A percentile compares a stretch with the other conserved stretches of the same genome.
Conservation (phyloP, 2,888 invertebrate genomes). For the Brachypalpus laphriformis region DNA sequence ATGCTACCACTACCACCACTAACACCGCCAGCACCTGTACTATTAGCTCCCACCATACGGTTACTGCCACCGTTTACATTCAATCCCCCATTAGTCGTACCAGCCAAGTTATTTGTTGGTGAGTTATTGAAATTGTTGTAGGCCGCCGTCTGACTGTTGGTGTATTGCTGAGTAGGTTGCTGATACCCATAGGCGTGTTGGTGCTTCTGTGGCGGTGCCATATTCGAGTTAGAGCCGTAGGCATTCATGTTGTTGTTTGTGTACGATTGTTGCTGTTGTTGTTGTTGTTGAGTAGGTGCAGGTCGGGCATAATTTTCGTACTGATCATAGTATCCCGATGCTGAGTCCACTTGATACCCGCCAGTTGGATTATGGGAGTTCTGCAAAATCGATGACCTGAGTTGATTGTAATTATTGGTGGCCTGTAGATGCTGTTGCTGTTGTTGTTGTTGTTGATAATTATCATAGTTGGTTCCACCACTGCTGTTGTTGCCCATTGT, state of each 20-base stretch:
- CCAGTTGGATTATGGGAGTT: slow-evolving; percentile 82
- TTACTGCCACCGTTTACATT: slow-evolving; percentile 72
- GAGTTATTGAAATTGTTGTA: slow-evolving; percentile 76
- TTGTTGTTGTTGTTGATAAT: slow-evolving; percentile 77
- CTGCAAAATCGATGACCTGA: slow-evolving; percentile 81
- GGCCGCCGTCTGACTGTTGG: slow-evolving; percentile 72
- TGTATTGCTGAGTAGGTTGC: slow-evolving; percentile 68
- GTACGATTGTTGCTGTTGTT: slow-evolving; percentile 74
- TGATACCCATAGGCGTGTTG: slow-evolving; percentile 71
- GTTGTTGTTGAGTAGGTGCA: slow-evolving; percentile 75
- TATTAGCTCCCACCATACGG: slow-evolving; percentile 59
- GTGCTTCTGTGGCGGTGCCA: slow-evolving; percentile 67
- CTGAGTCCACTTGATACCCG: slow-evolving; percentile 72
- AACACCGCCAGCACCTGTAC: slow-evolving; percentile 60
- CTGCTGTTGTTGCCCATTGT: slow-evolving; percentile 72
- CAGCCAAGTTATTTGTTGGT: slow-evolving; percentile 59
- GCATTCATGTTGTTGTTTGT: slow-evolving; percentile 75
- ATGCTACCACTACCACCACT: slow-evolving; percentile 75
- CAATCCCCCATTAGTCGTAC: slow-evolving; percentile 55
- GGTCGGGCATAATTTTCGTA: slow-evolving; percentile 79
- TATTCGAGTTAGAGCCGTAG: slow-evolving; percentile 71
- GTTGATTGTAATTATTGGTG: slow-evolving; percentile 79
- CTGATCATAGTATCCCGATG: slow-evolving; percentile 77
- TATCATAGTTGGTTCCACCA: slow-evolving; percentile 75
- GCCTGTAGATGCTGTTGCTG: slow-evolving; percentile 71